Base-by-base conservation (phyloP, 2,888 invertebrate genomes). In the Stegana nigrithorax region DNA sequence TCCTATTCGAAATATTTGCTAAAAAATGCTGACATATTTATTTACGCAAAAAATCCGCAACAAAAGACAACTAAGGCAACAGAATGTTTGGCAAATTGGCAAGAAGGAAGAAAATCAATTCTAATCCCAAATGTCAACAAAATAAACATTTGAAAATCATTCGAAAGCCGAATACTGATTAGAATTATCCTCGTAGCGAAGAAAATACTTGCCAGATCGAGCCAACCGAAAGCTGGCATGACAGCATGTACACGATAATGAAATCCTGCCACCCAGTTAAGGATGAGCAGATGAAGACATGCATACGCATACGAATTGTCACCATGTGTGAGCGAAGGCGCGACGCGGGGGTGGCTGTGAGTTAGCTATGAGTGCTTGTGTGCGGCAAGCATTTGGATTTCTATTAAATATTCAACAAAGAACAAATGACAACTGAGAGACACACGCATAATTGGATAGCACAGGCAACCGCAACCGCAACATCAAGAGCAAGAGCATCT, bases 61-160 rank as follows among this genome's bases (percentile, higher is more conserved):
- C 63, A 64, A 62, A 62, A 39, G n/a, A 63, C 61, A 65, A 63
- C 50, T 17, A 47, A 47, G 4, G 21, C 45, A 50, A 53, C 39
- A 19, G 10, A 39, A 25, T n/a, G 25, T 61, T 63, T 47, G 44
- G 63, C 67, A 65, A 68, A 69, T 64, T 63, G n/a, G 17, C 21
- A 7, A 36, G 19, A 39, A 12, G 21, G 4, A 57, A 57, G 59
- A 65, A 70, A 65, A 64, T 39, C 21, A 29, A 29, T 78, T 78
- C 71, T 72, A 81, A 82, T 78, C 78, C 75, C 73, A 73, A 81
- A 79, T 80, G 75, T 75, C 81, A 81, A 81, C 72, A 67, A 67
- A 67, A 61, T 59, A 55, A 66, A 67, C 57, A 47, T 14, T 51
- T 47, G 17, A 56, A 59, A 59, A 64, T 29, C 62, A 63, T 26